Conservation (phyloP, 2,888 invertebrate species). For the Fragum fragum region DNA sequence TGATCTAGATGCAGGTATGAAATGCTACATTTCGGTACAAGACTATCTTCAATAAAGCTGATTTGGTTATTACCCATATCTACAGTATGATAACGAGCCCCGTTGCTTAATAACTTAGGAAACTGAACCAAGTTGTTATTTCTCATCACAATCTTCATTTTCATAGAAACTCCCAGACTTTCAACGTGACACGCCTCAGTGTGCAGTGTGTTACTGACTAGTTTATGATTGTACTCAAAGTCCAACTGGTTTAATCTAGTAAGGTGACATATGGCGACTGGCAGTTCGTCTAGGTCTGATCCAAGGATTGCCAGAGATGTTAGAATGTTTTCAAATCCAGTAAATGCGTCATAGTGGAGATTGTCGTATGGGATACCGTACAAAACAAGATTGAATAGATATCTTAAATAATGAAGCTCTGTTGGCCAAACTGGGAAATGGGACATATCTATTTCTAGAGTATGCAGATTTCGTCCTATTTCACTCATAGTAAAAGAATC, state of each 20-base stretch:
- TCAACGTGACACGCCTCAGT: not conserved
- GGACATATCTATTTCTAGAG: conserved; percentile 12
- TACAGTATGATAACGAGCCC: not conserved
- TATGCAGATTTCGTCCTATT: conserved; percentile 8
- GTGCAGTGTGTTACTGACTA: not conserved
- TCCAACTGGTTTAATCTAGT: not conserved
- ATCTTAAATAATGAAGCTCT: not conserved
- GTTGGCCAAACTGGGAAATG: conserved; percentile 9
- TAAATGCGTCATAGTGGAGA: conserved; percentile 13
- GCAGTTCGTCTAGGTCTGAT: not conserved
- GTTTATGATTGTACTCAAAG: conserved; percentile 4
- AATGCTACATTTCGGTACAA: not conserved
- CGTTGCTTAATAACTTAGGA: not conserved
- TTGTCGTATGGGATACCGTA: conserved; percentile 4
- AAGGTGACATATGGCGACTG: conserved; percentile 10
- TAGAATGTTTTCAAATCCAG: conserved; percentile 1
- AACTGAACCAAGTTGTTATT: conserved; percentile 4
- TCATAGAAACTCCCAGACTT: not conserved
- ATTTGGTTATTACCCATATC: conserved; percentile 10
- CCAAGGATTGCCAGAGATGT: not conserved
- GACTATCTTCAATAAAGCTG: not conserved
- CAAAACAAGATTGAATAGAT: not conserved
- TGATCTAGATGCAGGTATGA: not conserved
- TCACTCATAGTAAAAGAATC: not conserved
- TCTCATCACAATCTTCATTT: not conserved